These are phyloP conservation scores for Synanthedon andrenaeformis DNA, from an alignment of 2,888 invertebrate species.

Conservation along the genomic window DNA sequence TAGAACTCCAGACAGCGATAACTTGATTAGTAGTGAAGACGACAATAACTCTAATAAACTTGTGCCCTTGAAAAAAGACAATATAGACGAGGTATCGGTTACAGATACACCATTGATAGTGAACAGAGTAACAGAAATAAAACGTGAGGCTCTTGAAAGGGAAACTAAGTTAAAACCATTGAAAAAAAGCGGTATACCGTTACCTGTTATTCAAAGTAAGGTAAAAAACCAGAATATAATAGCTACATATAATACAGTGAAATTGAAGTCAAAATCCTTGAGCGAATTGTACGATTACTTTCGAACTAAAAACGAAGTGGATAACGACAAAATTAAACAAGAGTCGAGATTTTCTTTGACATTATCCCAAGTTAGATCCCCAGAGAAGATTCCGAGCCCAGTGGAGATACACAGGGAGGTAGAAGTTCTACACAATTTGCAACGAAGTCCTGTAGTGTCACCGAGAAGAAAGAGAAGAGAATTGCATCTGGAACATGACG, in stretches of 20 bases:
- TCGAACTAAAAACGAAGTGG: slow-evolving; percentile 41
- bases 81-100: slow-evolving; percentile 25
- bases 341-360: slow-evolving; percentile 46
- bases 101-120: slow-evolving; percentile 30
- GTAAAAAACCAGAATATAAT: slow-evolving; percentile 20
- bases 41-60: slow-evolving; percentile 11
- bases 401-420: slow-evolving; percentile 73
- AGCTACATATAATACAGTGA: slow-evolving; percentile 36
- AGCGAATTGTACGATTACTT: slow-evolving; percentile 63
- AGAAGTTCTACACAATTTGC: slow-evolving; percentile 76
- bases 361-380: slow-evolving; percentile 40
- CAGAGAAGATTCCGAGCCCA: slow-evolving; percentile 58
- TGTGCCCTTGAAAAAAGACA: slow-evolving; percentile 17
- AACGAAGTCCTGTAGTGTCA: slow-evolving; percentile 72
- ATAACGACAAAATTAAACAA: slow-evolving; percentile 27
- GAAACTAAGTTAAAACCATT: slow-evolving; percentile 21
- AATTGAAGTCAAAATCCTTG: slow-evolving; percentile 59
- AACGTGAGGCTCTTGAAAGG: slow-evolving; percentile 34
- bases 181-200: slow-evolving; percentile 54
- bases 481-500: slow-evolving; percentile 50
- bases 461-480: slow-evolving; percentile 59
- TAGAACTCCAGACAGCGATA: slow-evolving; percentile 87
- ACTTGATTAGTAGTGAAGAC: slow-evolving; percentile 70
- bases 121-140: slow-evolving; percentile 43
- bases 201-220: slow-evolving; percentile 49